Evolutionary conservation across 2,797 vertebrate genomes (phyloP).

Genomic region (Gobio occitaniae): DNA sequence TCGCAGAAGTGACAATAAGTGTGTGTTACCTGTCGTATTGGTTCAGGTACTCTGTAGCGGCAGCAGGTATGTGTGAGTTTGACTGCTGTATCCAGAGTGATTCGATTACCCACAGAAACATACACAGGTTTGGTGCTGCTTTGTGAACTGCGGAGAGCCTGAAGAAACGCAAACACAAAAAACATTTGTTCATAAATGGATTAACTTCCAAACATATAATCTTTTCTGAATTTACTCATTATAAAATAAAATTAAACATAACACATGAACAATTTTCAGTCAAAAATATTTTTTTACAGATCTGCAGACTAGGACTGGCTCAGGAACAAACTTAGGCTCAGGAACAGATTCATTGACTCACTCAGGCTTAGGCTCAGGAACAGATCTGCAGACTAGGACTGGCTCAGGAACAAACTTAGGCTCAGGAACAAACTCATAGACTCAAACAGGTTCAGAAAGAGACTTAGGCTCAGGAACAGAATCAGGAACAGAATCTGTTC

Average conservation of each 20-base stretch:
- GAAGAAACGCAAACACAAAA: not conserved
- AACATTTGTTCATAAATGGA: too few species aligned
- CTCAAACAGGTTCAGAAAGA: too few species aligned
- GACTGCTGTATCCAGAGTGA: slow-evolving; percentile 85
- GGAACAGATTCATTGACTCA: too few species aligned
- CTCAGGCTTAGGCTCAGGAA: too few species aligned
- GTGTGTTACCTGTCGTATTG: slow-evolving; percentile 88
- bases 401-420: too few species aligned
- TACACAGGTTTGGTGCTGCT: slow-evolving; percentile 88
- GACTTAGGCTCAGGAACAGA: too few species aligned
- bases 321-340: too few species aligned
- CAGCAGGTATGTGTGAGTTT: slow-evolving; percentile 87
- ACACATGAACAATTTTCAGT: not conserved
- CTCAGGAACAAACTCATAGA: too few species aligned
- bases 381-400: too few species aligned
- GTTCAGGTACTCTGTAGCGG: slow-evolving; percentile 88
- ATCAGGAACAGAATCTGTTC: too few species aligned
- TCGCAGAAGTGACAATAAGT: not conserved
- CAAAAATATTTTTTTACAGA: too few species aligned
- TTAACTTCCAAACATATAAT: not conserved
- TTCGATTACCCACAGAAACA: slow-evolving; percentile 88
- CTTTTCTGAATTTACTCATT: not conserved
- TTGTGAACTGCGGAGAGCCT: slow-evolving; percentile 85
- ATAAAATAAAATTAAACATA: not conserved
- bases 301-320: too few species aligned